Base-by-base conservation (phyloP, 2,888 invertebrate genomes). In the Sabatieria punctata region DNA sequence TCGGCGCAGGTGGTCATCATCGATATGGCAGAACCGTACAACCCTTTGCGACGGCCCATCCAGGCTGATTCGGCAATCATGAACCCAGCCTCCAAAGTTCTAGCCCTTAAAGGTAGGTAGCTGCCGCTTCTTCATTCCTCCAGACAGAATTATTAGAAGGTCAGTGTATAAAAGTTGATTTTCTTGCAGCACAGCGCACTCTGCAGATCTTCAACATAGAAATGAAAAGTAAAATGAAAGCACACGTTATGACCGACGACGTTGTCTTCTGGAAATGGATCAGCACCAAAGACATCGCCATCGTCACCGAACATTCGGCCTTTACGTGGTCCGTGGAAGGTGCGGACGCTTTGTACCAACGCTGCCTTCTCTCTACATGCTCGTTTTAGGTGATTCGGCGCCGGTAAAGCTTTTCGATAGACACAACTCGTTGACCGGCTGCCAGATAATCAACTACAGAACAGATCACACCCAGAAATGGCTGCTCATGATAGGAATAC, bases 241-340 rank as follows among this genome's bases (percentile, higher is more conserved):
- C 91, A 35, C 89, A 93, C 70, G 82, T 84, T 39, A 88, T 93
- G 85, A 78, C 79, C 21, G 88, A 89, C 62, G 72, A 73, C 25
- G 57, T 95, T 2, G 82, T 86, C 8, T 97, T 93, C 71, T 97
- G 95, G 95, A 93, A 93, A 69, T 95, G 95, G 95, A 91, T 97
- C 61, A 86, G 85, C 4, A 75, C 86, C 46, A 93, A 93, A 70
- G 88, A 89, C 6, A 75, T 97, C 57, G 93, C 91, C 2, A 73
- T 97, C 52, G 93, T 93, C 25, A 95, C 95, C 37, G 93, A 93
- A 65, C 80, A 81, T 51, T 81, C 86, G 0, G 91, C 93, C 2
- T 93, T 80, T 71, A 95, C 95, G 68, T 95, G 95, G 95, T 84
- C 86, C 11, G 91, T 95, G 85, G 91, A 93, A 71, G 95, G 74